Evolutionary conservation across 2,888 invertebrate species (phyloP).

Genomic region (Siphonodentalium dalli): DNA sequence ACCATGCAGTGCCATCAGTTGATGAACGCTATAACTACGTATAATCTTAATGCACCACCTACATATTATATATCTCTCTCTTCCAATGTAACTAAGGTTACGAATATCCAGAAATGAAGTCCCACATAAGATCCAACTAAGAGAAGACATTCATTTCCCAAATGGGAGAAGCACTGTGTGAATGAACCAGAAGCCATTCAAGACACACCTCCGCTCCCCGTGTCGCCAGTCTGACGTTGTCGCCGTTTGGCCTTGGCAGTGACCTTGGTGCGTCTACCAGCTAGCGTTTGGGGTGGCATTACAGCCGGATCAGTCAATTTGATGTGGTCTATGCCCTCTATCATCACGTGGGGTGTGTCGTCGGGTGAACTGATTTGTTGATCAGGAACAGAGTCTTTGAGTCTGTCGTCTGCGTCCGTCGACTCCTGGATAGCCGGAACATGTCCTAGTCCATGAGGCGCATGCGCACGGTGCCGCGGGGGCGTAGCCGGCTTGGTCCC

Average conservation of each 20-base stretch:
- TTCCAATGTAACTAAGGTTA: too few relatives aligned
- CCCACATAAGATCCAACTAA: too few relatives aligned
- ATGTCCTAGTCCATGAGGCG: conserved; percentile 1
- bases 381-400: background rate
- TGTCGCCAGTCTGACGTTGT: conserved; percentile 46
- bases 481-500: conserved; percentile 10
- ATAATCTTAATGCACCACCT: too few relatives aligned
- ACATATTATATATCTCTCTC: too few relatives aligned
- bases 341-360: background rate
- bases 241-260: conserved; percentile 55
- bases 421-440: conserved; percentile 27
- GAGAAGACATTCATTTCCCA: too few relatives aligned
- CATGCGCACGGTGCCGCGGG: background rate
- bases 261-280: conserved; percentile 42
- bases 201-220: conserved; percentile 6
- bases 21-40: too few relatives aligned
- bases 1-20: too few relatives aligned
- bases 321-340: background rate
- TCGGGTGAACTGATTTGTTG: conserved; percentile 2
- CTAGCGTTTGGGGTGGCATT: conserved; percentile 32
- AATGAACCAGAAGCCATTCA: background rate
- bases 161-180: background rate
- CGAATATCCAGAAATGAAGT: too few relatives aligned
- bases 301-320: background rate
- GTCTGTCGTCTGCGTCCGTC: conserved; percentile 17